Percentiles rank a stretch among this genome's conserved stretches.
phyloP scores from a whole-genome alignment of 2,888 invertebrate genomes.

The Hirudinaria manillensis region DNA sequence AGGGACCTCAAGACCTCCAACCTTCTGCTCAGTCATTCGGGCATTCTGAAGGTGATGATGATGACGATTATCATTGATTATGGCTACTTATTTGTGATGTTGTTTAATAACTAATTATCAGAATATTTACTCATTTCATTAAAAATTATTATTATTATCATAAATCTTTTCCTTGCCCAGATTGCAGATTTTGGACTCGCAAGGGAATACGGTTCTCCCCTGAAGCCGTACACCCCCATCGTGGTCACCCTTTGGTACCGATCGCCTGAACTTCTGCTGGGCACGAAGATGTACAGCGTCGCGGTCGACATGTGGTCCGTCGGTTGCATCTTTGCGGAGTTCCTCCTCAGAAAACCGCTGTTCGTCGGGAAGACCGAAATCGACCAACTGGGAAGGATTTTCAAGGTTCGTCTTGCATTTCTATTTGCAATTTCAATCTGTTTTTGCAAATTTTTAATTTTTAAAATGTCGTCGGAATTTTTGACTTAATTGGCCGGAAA shows the following conservation, averaged over 20 bases:
- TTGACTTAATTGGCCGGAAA: too few relatives aligned
- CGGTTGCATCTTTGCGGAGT: slow-evolving; percentile 95
- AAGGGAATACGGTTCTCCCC: slow-evolving; percentile 91
- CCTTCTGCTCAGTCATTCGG: slow-evolving; percentile 84
- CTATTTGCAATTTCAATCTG: too few relatives aligned
- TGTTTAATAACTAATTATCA: too few relatives aligned
- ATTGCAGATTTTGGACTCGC: slow-evolving; percentile 89
- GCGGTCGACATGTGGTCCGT: slow-evolving; percentile 94
- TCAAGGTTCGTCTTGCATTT: slow-evolving; percentile 63
- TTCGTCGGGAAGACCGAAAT: slow-evolving; percentile 95
- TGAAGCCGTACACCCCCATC: slow-evolving; percentile 90
- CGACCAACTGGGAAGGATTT: slow-evolving; percentile 87
- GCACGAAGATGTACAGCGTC: slow-evolving; percentile 76
- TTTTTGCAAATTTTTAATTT: too few relatives aligned
- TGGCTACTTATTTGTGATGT: too few relatives aligned
- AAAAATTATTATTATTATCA: slow-evolving; percentile 10
- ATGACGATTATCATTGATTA: too few relatives aligned
- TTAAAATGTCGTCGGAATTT: too few relatives aligned
- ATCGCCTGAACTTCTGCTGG: slow-evolving; percentile 86
- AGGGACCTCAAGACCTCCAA: slow-evolving; percentile 97
- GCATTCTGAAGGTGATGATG: slow-evolving; percentile 58
- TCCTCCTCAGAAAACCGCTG: slow-evolving; percentile 85
- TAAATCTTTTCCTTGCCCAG: slow-evolving; percentile 42
- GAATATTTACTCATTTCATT: too few relatives aligned
- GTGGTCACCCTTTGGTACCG: slow-evolving; percentile 98